Percentiles rank a stretch among this genome's conserved stretches.
Evolutionary conservation across 2,888 invertebrate genomes (phyloP).

Genomic region (Melanophora roralis): DNA sequence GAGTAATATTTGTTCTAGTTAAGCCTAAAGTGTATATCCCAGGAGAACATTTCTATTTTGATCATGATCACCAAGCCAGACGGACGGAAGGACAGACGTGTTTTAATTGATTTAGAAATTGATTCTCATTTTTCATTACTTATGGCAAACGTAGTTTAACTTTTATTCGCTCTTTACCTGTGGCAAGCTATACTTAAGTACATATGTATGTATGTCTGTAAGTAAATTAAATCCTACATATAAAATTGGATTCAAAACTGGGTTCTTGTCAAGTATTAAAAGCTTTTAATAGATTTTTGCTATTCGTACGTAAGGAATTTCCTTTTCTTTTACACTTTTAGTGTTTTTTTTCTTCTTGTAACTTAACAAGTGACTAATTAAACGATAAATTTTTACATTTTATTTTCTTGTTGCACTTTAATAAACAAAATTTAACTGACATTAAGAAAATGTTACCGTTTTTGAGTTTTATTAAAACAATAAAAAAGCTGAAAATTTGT

Average conservation of each 20-base stretch:
- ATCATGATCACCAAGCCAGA: too few relatives aligned
- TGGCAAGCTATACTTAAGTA: neutral
- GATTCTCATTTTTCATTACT: too few relatives aligned
- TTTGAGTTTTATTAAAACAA: neutral
- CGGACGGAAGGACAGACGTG: too few relatives aligned
- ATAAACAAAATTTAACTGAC: constrained; percentile 12
- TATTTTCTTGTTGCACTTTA: neutral
- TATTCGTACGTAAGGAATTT: constrained; percentile 57
- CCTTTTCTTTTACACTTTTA: constrained; percentile 11
- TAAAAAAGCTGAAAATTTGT: too few relatives aligned
- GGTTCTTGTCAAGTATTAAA: constrained; percentile 58
- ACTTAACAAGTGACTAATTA: constrained; percentile 53
- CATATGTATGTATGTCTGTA: too few relatives aligned
- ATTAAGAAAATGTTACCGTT: constrained; percentile 7
- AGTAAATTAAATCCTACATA: neutral
- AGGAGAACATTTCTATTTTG: too few relatives aligned
- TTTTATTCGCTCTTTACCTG: too few relatives aligned
- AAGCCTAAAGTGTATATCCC: too few relatives aligned
- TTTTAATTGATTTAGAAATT: too few relatives aligned
- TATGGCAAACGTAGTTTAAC: too few relatives aligned
- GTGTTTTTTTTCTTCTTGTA: neutral
- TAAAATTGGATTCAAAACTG: constrained; percentile 4
- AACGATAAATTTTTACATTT: constrained; percentile 35
- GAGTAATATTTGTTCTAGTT: too few relatives aligned
- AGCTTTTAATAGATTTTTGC: constrained; percentile 62